Conservation (phyloP, 2,888 invertebrate genomes). For the Argyresthia goedartella region DNA sequence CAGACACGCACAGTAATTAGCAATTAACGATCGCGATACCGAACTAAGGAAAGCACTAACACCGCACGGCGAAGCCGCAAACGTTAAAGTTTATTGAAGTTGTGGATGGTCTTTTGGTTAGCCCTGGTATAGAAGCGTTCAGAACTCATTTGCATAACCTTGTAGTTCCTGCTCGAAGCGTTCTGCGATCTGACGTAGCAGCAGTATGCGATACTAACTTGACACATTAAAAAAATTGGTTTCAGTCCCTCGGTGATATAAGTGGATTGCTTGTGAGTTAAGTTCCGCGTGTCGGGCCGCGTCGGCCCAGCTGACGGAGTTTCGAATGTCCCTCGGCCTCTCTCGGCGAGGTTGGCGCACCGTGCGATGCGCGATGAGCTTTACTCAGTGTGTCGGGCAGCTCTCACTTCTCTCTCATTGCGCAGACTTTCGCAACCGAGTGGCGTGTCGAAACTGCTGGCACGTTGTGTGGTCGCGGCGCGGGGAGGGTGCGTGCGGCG, state of each 20-base stretch:
- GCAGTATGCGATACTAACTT: conserved; percentile 68
- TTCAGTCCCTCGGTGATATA: conserved; percentile 49
- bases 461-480: conserved; percentile 27
- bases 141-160: conserved; percentile 72
- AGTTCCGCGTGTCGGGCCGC: conserved; percentile 41
- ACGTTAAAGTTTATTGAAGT: conserved; percentile 72
- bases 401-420: conserved; percentile 71
- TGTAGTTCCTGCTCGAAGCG: conserved; percentile 68
- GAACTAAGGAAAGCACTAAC: conserved; percentile 61
- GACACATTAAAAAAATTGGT: conserved; percentile 69
- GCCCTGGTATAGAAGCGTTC: conserved; percentile 70
- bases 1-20: conserved; percentile 63
- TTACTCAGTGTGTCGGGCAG: conserved; percentile 55
- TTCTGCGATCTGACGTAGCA: conserved; percentile 69
- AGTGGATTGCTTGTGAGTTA: conserved; percentile 21
- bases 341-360: conserved; percentile 52
- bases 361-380: conserved; percentile 56
- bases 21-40: conserved; percentile 67
- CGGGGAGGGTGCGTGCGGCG: conserved; percentile 12
- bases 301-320: conserved; percentile 21
- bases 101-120: conserved; percentile 71
- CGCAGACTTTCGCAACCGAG: conserved; percentile 67
- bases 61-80: conserved; percentile 37
- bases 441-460: conserved; percentile 59
- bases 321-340: conserved; percentile 49